A percentile compares a stretch with the other conserved stretches of the same genome.
Conservation (phyloP, 2,888 invertebrate species). For the Ephialtes manifestator region DNA sequence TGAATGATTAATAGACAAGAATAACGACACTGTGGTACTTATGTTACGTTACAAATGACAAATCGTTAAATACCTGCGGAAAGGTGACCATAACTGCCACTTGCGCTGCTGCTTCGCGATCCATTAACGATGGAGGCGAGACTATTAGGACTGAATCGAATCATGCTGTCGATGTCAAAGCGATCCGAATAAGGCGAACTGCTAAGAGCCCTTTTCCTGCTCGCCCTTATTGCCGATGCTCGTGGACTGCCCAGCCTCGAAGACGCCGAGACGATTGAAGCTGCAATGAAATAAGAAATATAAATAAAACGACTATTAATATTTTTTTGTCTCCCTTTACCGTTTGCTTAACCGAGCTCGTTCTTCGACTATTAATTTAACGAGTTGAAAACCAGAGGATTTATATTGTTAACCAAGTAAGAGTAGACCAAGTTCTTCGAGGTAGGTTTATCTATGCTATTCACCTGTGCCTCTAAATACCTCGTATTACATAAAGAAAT, state of each 20-base stretch:
- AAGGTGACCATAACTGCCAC: constrained; percentile 98
- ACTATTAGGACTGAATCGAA: constrained; percentile 97
- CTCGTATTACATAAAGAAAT: constrained; percentile 41
- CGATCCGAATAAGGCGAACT: constrained; percentile 98
- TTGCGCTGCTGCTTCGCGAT: constrained; percentile 95
- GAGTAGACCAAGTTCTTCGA: constrained; percentile 19
- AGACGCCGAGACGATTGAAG: constrained; percentile 78
- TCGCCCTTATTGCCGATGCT: constrained; percentile 88
- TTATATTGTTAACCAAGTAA: not conserved
- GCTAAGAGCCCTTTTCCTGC: constrained; percentile 96
- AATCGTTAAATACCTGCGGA: constrained; percentile 91
- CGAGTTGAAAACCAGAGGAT: constrained; percentile 11
- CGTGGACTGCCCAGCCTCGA: constrained; percentile 90
- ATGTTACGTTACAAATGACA: not conserved
- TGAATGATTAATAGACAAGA: not conserved
- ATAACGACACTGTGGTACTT: not conserved
- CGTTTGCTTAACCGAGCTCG: not conserved
- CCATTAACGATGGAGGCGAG: constrained; percentile 93
- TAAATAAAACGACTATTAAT: constrained; percentile 4
- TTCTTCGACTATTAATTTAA: constrained; percentile 35
- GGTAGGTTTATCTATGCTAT: constrained; percentile 23
- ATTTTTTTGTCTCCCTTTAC: not conserved
- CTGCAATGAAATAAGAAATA: constrained; percentile 11
- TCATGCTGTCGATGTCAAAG: constrained; percentile 98
- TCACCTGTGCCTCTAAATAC: constrained; percentile 30